phyloP scores from a whole-genome alignment of 2,797 vertebrate genomes.

The Astyanax mexicanus region DNA sequence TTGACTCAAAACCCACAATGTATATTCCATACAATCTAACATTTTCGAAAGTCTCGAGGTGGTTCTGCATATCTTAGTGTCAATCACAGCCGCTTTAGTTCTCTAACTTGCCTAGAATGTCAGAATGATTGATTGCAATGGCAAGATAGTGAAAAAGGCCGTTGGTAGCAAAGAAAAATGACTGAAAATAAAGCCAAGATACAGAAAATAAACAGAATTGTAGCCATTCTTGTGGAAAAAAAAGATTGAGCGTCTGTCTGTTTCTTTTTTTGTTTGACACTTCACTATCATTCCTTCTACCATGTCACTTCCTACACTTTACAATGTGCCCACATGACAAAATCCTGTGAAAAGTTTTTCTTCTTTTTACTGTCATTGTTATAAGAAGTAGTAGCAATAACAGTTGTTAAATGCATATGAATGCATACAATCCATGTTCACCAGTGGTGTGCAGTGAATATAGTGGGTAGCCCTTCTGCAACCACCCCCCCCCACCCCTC shows the following conservation, averaged over 20 bases:
- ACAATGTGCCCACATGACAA: neutral
- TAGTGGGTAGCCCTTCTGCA: no score
- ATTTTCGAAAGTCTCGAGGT: conserved; percentile 9
- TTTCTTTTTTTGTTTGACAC: conserved; percentile 15
- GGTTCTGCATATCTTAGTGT: conserved; percentile 45
- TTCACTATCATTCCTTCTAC: conserved; percentile 19
- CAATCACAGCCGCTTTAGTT: conserved; percentile 38
- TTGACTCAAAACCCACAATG: conserved; percentile 19
- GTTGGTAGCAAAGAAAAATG: conserved; percentile 3
- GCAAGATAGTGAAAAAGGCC: conserved; percentile 36
- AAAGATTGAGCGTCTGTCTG: conserved; percentile 7
- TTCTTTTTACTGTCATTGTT: neutral
- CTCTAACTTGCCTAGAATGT: conserved; percentile 36
- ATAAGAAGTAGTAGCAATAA: no score
- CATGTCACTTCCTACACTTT: neutral
- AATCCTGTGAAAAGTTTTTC: no score
- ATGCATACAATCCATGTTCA: no score
- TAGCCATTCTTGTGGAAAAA: conserved; percentile 42
- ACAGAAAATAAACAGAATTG: conserved; percentile 44
- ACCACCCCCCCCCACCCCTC: no score
- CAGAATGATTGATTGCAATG: conserved; percentile 47
- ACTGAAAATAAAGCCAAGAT: conserved; percentile 46
- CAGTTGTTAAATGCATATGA: no score
- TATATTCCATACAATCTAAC: neutral
- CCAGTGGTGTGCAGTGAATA: no score